phyloP scores from a whole-genome alignment of 2,888 invertebrate genomes.

The Acrocera orbiculus region DNA sequence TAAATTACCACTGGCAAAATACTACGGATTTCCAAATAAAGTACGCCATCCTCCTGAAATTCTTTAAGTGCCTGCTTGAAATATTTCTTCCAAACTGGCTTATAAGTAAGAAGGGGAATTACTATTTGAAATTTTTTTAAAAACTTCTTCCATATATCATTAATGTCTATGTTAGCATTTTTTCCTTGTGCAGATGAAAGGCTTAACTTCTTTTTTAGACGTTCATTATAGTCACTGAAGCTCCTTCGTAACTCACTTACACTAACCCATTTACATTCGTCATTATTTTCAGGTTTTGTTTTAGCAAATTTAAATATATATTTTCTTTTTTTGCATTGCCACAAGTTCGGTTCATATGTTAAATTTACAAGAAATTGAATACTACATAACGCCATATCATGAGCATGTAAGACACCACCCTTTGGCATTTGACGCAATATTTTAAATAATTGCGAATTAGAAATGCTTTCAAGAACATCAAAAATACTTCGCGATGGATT shows the following conservation, averaged over 20 bases:
- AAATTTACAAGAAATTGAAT: conserved; percentile 43
- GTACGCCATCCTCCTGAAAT: conserved; percentile 46
- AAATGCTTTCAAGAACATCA: conserved; percentile 38
- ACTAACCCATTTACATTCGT: conserved; percentile 32
- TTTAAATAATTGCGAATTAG: conserved; percentile 43
- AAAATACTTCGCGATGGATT: conserved; percentile 47
- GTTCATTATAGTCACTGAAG: conserved; percentile 33
- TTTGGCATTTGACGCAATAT: conserved; percentile 55
- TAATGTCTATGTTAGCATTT: conserved; percentile 32
- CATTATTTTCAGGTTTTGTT: conserved; percentile 9
- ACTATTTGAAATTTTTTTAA: conserved; percentile 37
- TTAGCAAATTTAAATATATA: conserved; percentile 25
- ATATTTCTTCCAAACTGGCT: conserved; percentile 46
- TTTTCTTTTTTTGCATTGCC: conserved; percentile 25
- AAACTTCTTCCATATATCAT: conserved; percentile 42
- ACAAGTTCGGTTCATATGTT: conserved; percentile 43
- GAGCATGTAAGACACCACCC: conserved; percentile 52
- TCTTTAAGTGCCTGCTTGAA: conserved; percentile 44
- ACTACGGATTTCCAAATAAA: conserved; percentile 53
- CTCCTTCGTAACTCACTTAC: conserved; percentile 30
- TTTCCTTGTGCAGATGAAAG: too few relatives aligned
- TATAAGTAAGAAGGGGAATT: conserved; percentile 38
- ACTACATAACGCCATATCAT: conserved; percentile 45
- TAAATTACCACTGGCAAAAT: conserved; percentile 34
- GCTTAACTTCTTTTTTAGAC: conserved; percentile 37